Base-by-base conservation (phyloP, 2,797 vertebrate genomes). In the Gallinago stenura region DNA sequence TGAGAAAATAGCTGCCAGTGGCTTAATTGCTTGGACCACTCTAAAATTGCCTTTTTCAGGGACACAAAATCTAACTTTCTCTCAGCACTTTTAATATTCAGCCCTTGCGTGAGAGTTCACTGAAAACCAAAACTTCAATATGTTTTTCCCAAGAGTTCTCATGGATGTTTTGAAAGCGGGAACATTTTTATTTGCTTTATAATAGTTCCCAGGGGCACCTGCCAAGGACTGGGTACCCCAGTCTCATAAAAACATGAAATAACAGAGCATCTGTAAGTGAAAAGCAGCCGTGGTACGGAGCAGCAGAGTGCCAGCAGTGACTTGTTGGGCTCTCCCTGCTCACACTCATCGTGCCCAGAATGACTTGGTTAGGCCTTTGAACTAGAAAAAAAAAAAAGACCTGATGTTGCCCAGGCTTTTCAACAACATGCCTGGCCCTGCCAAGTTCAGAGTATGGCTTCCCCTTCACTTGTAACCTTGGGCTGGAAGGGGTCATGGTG, bases 281-380 rank as follows among this genome's bases (percentile, higher is more conserved):
- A 88, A 88, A 58, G 4, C 14, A 91, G 28, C 9, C 2, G 1
- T 0, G 0, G n/a, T 43, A 31, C 85, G 53, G 45, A 87, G 37
- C 45, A 95, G 57, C 13, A 35, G 25, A 87, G 15, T 0, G 0
- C 88, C 3, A 1, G 88, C 65, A 90, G 80, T 1, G 3, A 90
- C 90, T 95, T 93, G 83, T 82, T 84, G 24, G 58, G 33, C 35
- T 90, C 43, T 90, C 83, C 19, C 35, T 87, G 12, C 70, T 93
- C 54, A 35, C 0, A 0, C 3, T 81, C 5, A 0, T 50, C 19
- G 18, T 89, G 75, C n/a, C 62, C 43, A 72, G 62, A 94, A 88
- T 66, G 22, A 53, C 60, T 89, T 66, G 25, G 39, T 77, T 48
- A 61, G 39, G 71, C 50, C 82, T 96, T 95, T 96, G 91, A 97